A percentile compares a stretch with the other conserved stretches of the same genome.
These are phyloP conservation scores for Balaeniceps rex DNA, from an alignment of 2,113 vertebrate species.

Conservation along the genomic window DNA sequence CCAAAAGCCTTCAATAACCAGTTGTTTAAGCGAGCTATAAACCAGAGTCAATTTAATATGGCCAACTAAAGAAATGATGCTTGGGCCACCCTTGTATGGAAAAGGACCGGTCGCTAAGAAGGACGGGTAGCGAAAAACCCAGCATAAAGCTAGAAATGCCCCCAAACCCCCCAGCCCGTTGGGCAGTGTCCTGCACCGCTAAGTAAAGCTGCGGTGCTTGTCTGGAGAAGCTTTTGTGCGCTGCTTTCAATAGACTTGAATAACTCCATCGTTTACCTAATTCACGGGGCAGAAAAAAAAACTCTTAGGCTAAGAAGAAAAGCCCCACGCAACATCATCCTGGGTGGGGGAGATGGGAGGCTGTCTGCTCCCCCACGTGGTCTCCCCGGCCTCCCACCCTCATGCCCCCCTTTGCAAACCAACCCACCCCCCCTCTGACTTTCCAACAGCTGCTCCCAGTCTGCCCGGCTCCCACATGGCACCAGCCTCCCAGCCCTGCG, in stretches of 20 bases:
- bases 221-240: neutral
- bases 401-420: neutral
- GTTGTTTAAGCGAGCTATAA: neutral
- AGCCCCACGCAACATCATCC: neutral
- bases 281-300: neutral
- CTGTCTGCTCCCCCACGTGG: neutral
- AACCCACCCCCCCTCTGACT: neutral
- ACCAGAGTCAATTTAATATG: neutral
- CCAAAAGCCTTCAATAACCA: neutral
- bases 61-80: neutral
- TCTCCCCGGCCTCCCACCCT: neutral
- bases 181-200: neutral
- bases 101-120: neutral
- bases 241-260: neutral
- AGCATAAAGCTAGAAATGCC: neutral
- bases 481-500: neutral
- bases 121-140: neutral
- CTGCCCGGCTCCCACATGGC: neutral
- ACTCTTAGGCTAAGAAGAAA: neutral
- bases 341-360: neutral
- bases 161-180: neutral
- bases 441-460: constrained; percentile 5
- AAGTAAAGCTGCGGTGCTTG: neutral
- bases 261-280: neutral
- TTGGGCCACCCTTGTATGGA: neutral